phyloP scores from a whole-genome alignment of 1,140 invertebrate genomes.

The Saccostrea glomerata region DNA sequence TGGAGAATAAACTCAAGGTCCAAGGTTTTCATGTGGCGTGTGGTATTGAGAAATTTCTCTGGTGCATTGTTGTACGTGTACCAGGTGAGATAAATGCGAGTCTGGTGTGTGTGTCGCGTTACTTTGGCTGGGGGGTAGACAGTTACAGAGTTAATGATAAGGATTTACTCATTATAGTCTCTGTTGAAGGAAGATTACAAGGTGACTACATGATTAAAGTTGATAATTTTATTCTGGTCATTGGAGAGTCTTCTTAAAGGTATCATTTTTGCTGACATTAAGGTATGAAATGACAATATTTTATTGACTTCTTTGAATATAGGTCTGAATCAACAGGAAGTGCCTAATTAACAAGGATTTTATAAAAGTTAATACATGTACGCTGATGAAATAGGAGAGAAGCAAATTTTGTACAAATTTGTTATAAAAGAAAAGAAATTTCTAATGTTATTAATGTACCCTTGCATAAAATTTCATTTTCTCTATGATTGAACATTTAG shows the following conservation, averaged over 20 bases:
- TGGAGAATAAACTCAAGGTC: background rate
- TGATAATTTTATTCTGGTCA: background rate
- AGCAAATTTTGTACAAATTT: too few relatives aligned
- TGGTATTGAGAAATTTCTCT: constrained; percentile 12
- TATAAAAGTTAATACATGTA: too few relatives aligned
- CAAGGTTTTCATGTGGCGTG: background rate
- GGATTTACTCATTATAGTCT: background rate
- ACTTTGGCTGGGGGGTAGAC: background rate
- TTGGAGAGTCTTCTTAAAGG: background rate
- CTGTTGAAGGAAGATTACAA: background rate
- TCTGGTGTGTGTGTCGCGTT: background rate
- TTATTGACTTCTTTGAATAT: too few relatives aligned
- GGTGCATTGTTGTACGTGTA: background rate
- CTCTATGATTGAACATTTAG: too few relatives aligned
- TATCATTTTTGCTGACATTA: background rate
- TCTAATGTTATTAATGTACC: too few relatives aligned
- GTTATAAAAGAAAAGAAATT: too few relatives aligned
- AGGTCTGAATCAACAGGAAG: too few relatives aligned
- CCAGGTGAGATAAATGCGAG: background rate
- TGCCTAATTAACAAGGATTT: too few relatives aligned
- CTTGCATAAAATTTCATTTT: too few relatives aligned
- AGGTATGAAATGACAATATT: background rate
- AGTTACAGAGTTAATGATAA: background rate
- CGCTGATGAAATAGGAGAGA: too few relatives aligned
- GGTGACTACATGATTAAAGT: background rate